Evolutionary conservation across 23 tunicate genomes (phyloP).

Genomic region (Styela plicata): DNA sequence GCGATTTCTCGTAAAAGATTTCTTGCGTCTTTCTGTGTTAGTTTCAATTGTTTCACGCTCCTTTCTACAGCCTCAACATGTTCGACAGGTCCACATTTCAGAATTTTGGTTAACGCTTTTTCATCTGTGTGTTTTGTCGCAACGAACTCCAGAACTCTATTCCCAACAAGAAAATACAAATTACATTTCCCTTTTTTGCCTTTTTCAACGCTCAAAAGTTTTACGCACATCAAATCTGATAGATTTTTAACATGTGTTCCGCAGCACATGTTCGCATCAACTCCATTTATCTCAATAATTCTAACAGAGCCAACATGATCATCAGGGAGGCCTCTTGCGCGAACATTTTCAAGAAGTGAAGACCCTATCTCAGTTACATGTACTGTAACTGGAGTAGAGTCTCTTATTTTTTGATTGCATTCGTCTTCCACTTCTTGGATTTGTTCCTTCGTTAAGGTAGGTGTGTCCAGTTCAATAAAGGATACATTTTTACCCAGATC

Average conservation of each 20-base stretch:
- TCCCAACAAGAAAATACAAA: slow-evolving; percentile 73
- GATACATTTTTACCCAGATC: slow-evolving; percentile 75
- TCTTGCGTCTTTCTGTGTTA: slow-evolving; percentile 38
- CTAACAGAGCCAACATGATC: slow-evolving; percentile 94
- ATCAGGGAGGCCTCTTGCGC: slow-evolving; percentile 81
- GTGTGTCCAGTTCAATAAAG: slow-evolving; percentile 78
- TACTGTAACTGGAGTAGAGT: slow-evolving; percentile 45
- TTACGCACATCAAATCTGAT: slow-evolving; percentile 69
- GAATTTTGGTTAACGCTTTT: slow-evolving; percentile 46
- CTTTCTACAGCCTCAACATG: slow-evolving; percentile 66
- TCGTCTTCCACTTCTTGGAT: slow-evolving; percentile 49
- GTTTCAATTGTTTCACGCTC: slow-evolving; percentile 55
- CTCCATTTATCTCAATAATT: slow-evolving; percentile 78
- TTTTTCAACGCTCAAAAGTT: slow-evolving; percentile 68
- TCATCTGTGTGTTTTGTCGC: slow-evolving; percentile 48
- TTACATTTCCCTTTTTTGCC: slow-evolving; percentile 95
- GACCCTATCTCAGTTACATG: slow-evolving; percentile 78
- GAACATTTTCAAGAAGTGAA: slow-evolving; percentile 40
- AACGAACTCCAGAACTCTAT: slow-evolving; percentile 46
- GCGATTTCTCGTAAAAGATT: slow-evolving; percentile 60
- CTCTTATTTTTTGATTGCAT: slow-evolving; percentile 50
- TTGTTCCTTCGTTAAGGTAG: slow-evolving; percentile 36
- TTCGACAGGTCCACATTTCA: slow-evolving; percentile 83
- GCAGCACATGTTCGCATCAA: slow-evolving; percentile 97
- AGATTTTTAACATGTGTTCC: slow-evolving; percentile 92